These are phyloP conservation scores for honey bee (Apis mellifera) DNA, from an alignment of 1,140 invertebrate genomes.

Conservation along the genomic window Amel_HAv3.1 CM009938.2:10628001-10628500, in stretches of 20 bases:
- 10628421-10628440: too few relatives aligned
- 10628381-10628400: conserved; percentile 25
- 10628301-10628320: conserved; percentile 60
- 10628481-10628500: too few relatives aligned
- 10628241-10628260: conserved; percentile 46
- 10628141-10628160: conserved; percentile 38
- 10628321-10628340: conserved; percentile 63
- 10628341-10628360: conserved; percentile 4
- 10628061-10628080: conserved; percentile 46
- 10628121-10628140: not conserved
- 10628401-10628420: too few relatives aligned
- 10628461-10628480: too few relatives aligned
- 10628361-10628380: conserved; percentile 36
- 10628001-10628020: conserved; percentile 21
- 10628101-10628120: not conserved
- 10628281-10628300: not conserved
- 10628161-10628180: conserved; percentile 46
- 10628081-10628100: conserved; percentile 37
- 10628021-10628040: not conserved
- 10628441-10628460: too few relatives aligned
- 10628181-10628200: conserved; percentile 48
- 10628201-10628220: conserved; percentile 54
- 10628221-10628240: conserved; percentile 48
- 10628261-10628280: conserved; percentile 58
- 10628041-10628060: not conserved